Evolutionary conservation across 2,888 invertebrate genomes (phyloP).

Genomic region (Diadegma fenestrale): DNA sequence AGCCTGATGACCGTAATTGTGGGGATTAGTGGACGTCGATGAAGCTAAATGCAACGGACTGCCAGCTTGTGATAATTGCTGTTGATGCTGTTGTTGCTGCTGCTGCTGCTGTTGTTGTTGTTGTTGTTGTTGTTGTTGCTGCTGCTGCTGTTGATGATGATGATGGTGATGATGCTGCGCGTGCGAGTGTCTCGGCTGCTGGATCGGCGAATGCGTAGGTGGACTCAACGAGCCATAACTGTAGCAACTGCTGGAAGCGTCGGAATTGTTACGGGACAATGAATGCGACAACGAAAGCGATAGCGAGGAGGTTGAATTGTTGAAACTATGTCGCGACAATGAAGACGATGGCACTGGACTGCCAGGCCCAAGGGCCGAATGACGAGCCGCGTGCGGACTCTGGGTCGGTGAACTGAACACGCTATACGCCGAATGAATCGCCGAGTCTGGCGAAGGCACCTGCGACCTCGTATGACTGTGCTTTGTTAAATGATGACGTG

Average conservation of each 20-base stretch:
- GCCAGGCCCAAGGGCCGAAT: constrained; percentile 87
- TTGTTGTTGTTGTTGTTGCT: constrained; percentile 71
- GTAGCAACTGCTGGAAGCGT: constrained; percentile 96
- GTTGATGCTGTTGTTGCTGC: constrained; percentile 81
- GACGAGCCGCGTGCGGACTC: constrained; percentile 93
- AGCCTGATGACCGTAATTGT: constrained; percentile 78
- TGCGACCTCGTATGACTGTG: constrained; percentile 84
- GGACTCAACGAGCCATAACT: constrained; percentile 88
- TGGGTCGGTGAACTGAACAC: constrained; percentile 94
- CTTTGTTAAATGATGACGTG: constrained; percentile 83
- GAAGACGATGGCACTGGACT: constrained; percentile 84
- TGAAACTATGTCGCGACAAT: constrained; percentile 83
- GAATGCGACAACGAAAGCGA: constrained; percentile 91
- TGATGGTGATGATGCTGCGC: constrained; percentile 72
- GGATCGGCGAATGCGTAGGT: constrained; percentile 95
- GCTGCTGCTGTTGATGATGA: constrained; percentile 82
- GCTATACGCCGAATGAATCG: constrained; percentile 95
- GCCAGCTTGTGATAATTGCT: constrained; percentile 86
- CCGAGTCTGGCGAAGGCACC: constrained; percentile 93
- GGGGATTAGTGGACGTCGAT: constrained; percentile 71
- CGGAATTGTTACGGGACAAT: constrained; percentile 95
- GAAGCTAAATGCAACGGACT: constrained; percentile 86
- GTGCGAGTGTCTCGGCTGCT: constrained; percentile 86
- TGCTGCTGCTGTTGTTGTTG: constrained; percentile 85
- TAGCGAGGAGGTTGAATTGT: constrained; percentile 84